A percentile compares a stretch with the other conserved stretches of the same genome.
Evolutionary conservation across 1,140 invertebrate species (phyloP).

Genomic region (Lucilia sericata): DNA sequence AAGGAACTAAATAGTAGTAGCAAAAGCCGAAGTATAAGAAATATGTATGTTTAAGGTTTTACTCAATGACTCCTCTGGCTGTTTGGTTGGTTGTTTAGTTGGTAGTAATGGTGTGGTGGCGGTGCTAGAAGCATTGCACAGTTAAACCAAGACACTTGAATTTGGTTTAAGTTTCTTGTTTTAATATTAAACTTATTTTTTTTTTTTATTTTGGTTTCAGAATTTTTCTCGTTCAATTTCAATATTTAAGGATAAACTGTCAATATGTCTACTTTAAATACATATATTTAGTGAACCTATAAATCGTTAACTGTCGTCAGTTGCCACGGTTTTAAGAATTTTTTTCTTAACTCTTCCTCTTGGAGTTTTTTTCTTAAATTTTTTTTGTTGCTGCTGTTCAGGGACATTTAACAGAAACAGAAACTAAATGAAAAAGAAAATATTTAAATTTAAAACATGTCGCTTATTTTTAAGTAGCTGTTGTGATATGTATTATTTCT

Average conservation of each 20-base stretch:
- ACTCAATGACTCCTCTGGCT: background rate
- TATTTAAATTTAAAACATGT: background rate
- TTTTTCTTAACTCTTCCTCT: conserved; percentile 8
- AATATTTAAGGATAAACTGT: conserved; percentile 50
- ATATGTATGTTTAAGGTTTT: background rate
- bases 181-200: conserved; percentile 15
- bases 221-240: conserved; percentile 45
- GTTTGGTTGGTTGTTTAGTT: conserved; percentile 18
- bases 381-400: conserved; percentile 21
- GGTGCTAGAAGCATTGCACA: conserved; percentile 32
- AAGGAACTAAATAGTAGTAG: conserved; percentile 10
- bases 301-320: conserved; percentile 47
- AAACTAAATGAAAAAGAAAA: background rate
- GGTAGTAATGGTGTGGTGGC: conserved; percentile 23
- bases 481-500: background rate
- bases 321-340: conserved; percentile 39
- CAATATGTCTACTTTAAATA: conserved; percentile 50
- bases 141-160: conserved; percentile 38
- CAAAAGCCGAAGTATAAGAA: background rate
- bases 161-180: conserved; percentile 43
- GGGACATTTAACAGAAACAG: background rate
- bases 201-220: conserved; percentile 30
- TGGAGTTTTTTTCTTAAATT: background rate
- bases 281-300: conserved; percentile 49
- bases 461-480: background rate